These are phyloP conservation scores for Rhea pennata DNA, from an alignment of 2,113 vertebrate species.

Conservation along the genomic window DNA sequence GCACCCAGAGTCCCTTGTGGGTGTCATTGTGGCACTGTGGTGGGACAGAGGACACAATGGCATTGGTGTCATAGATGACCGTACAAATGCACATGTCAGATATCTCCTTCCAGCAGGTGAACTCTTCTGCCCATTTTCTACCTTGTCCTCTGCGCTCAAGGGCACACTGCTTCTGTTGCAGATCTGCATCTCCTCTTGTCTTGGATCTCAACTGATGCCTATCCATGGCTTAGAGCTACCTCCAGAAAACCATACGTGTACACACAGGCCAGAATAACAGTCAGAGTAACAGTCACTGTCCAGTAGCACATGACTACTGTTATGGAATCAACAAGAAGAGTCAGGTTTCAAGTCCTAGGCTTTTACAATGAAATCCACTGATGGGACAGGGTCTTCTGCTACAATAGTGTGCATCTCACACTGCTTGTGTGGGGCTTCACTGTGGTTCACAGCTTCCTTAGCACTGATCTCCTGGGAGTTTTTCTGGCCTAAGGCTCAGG, in stretches of 20 bases:
- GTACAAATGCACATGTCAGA: accelerated
- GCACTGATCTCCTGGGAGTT: accelerated
- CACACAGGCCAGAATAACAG: neutral
- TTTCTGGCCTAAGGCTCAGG: accelerated
- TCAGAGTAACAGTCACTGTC: neutral
- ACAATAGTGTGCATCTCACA: accelerated
- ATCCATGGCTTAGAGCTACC: constrained; percentile 30
- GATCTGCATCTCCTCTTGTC: neutral
- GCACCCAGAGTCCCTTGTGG: accelerated
- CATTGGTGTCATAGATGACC: accelerated
- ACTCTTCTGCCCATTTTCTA: neutral
- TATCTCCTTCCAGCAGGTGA: neutral
- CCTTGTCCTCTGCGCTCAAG: neutral
- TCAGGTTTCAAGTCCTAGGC: neutral
- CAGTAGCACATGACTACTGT: neutral
- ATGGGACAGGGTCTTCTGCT: accelerated
- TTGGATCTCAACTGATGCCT: neutral
- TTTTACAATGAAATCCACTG: neutral
- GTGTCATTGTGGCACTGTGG: neutral
- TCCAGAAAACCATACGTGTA: constrained; percentile 38
- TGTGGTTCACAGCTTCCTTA: accelerated
- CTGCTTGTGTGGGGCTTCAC: accelerated
- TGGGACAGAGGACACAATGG: neutral
- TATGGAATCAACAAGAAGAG: neutral
- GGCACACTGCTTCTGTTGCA: neutral